Evolutionary conservation across 1,140 invertebrate species (phyloP).

Genomic region (Drosophila mayri): DNA sequence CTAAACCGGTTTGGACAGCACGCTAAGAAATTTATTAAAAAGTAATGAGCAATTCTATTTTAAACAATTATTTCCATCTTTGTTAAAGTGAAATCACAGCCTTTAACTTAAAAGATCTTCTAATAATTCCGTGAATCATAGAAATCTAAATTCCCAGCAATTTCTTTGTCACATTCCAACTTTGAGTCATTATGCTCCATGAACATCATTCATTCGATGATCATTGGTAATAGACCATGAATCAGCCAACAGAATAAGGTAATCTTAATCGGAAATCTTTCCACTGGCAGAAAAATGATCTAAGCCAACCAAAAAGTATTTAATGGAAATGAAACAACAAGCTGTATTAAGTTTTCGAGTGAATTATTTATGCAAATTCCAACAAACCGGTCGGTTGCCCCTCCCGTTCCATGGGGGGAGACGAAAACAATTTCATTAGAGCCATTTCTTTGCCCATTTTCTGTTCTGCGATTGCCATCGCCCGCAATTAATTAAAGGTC

Average conservation of each 20-base stretch:
- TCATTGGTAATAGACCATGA: conserved; percentile 13
- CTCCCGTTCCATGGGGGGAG: background rate
- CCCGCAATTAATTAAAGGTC: conserved; percentile 51
- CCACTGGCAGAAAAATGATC: conserved; percentile 12
- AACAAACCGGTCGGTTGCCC: conserved; percentile 12
- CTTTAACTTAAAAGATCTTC: background rate
- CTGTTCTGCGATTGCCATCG: conserved; percentile 42
- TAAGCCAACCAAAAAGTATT: conserved; percentile 25
- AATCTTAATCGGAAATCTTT: background rate
- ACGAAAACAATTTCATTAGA: conserved; percentile 46
- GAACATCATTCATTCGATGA: conserved; percentile 2
- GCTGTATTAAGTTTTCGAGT: conserved; percentile 1
- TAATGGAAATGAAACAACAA: conserved; percentile 4
- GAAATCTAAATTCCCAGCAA: background rate
- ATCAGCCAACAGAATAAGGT: background rate
- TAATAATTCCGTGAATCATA: background rate
- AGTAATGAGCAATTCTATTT: background rate
- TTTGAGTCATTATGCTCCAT: conserved; percentile 9
- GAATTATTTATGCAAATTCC: conserved; percentile 24
- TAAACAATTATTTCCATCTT: background rate
- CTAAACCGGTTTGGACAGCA: background rate
- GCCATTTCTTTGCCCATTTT: conserved; percentile 19
- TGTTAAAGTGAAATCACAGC: background rate
- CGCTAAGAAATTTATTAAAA: background rate
- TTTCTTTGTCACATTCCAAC: background rate